Evolutionary conservation across 2,113 vertebrate species (phyloP), one percentile per base, ranked within the genome.

Genomic region (Speoplatyrhinus poulsoni): DNA sequence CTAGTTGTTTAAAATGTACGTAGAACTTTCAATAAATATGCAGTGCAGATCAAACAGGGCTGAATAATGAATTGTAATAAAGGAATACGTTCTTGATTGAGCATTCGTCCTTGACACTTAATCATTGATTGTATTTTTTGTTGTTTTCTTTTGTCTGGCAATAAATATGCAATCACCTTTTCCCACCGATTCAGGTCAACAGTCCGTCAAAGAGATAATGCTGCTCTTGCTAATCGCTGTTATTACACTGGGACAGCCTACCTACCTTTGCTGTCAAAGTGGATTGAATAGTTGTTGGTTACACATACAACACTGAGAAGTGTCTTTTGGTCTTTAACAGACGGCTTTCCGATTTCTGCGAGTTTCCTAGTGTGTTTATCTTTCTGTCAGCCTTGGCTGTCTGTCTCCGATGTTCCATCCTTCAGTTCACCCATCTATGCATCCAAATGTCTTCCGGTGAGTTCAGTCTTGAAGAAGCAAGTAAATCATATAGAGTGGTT

Each of bases 151-250:
- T 58, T 67, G 52, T 53, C 70, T 26, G n/a, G 9, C 12, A 58
- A 56, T 79, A 69, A 82, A 85, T 66, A 69, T 84, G 69, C 58
- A 86, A 82, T 82, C 56, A 81, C 47, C 60, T 62, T 67, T 36
- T 26, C 26, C 26, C 10, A 46, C 46, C 70, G 70, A 85, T 90
- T 70, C 79, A 78, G 85, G 81, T 87, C 76, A 88, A 81, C 85
- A 70, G 81, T 81, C 53, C 75, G 65, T 73, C 62, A 67, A 58
- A 64, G 74, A 48, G 72, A 78, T 70, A 65, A 73, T 36, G 47
- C 62, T 15, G 5, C 17, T 59, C 62, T 26, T 72, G 10, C 67
- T 59, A 75, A 80, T 80, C 36, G 62, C 75, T 50, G 52, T 72
- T 73, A 63, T 69, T 75, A 65, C 13, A 52, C 8, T 32, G 48